A percentile compares a stretch with the other conserved stretches of the same genome.
These are phyloP conservation scores for Desmophyllum pertusum DNA, from an alignment of 92 coral and sea anemone genomes.

Conservation along the genomic window DNA sequence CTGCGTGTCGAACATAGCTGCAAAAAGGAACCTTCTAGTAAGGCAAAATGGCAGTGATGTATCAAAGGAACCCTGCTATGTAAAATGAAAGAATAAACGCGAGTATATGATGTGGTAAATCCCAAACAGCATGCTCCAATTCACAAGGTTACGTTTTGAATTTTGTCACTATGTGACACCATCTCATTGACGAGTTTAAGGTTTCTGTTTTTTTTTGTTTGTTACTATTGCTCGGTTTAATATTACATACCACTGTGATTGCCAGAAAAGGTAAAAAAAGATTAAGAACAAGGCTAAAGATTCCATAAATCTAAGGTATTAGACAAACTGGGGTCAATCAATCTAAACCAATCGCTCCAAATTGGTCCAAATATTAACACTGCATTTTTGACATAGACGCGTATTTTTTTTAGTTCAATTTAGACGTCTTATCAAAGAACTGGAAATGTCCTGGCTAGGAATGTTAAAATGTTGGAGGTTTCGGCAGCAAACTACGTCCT, in stretches of 20 bases:
- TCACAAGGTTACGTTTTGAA: conserved; percentile 9
- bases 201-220: neutral
- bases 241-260: neutral
- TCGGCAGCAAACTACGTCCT: too few relatives aligned
- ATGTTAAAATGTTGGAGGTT: too few relatives aligned
- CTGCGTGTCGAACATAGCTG: neutral
- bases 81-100: conserved; percentile 28
- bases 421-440: too few relatives aligned
- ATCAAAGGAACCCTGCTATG: conserved; percentile 17
- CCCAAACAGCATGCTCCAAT: conserved; percentile 33
- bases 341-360: too few relatives aligned
- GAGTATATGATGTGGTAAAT: neutral
- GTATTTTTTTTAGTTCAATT: too few relatives aligned
- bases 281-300: neutral
- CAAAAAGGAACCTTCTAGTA: neutral
- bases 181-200: conserved; percentile 25
- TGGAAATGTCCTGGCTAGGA: too few relatives aligned
- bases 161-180: conserved; percentile 42
- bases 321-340: too few relatives aligned
- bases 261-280: neutral
- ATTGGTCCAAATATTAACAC: too few relatives aligned
- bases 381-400: too few relatives aligned
- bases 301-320: neutral
- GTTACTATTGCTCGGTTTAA: neutral
- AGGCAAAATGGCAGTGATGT: neutral